Evolutionary conservation across 2,113 vertebrate species (phyloP).

Genomic region (Cygnus atratus): DNA sequence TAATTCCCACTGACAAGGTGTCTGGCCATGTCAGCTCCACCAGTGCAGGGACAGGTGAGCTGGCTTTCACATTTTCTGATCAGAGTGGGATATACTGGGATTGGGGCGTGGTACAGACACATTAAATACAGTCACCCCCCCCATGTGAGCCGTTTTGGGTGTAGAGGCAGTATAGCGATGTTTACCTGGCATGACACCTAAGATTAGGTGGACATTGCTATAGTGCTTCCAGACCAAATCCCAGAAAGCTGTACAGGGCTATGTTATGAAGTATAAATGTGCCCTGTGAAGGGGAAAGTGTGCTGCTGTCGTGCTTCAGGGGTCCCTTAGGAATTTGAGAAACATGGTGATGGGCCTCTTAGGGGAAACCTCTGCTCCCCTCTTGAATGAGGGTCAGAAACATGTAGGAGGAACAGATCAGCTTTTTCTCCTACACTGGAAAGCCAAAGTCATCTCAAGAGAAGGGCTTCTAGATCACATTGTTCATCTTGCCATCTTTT

Average conservation of each 20-base stretch:
- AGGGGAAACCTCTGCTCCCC: neutral
- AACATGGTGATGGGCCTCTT: neutral
- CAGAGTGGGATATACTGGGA: neutral
- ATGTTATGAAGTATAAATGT: neutral
- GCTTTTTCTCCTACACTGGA: slow-evolving; percentile 23
- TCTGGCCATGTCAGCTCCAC: neutral
- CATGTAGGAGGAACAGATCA: neutral
- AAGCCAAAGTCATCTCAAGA: slow-evolving; percentile 3
- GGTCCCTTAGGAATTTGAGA: neutral
- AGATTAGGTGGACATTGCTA: slow-evolving; percentile 1
- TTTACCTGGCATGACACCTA: neutral
- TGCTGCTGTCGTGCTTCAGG: neutral
- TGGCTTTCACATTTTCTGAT: neutral
- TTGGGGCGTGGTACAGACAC: neutral
- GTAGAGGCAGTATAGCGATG: slow-evolving; percentile 4
- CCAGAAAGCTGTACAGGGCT: neutral
- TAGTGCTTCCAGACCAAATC: neutral
- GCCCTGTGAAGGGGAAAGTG: neutral
- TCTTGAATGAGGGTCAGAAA: neutral
- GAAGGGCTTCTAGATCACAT: neutral
- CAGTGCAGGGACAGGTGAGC: neutral
- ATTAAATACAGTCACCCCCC: neutral
- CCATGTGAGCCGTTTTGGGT: neutral
- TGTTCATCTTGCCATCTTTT: slow-evolving; percentile 9
- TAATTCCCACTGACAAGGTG: slow-evolving; percentile 9